Conservation (phyloP, 2,888 invertebrate genomes). For the Acronicta aceris region DNA sequence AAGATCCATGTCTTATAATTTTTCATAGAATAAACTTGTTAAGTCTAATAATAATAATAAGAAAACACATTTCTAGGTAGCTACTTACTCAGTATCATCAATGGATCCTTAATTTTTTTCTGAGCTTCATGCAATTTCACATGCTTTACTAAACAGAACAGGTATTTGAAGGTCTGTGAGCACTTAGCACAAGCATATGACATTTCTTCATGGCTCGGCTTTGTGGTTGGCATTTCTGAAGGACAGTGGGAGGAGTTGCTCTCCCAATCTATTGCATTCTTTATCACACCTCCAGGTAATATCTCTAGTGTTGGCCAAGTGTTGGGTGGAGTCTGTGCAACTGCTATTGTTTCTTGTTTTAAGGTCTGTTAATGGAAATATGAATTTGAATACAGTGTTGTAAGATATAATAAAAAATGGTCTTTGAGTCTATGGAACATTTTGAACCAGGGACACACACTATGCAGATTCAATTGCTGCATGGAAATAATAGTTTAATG, state of each 20-base stretch:
- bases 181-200: constrained; percentile 84
- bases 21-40: no score
- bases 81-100: constrained; percentile 63
- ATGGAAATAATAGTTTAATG: no score
- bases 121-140: constrained; percentile 79
- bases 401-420: no score
- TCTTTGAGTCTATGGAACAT: no score
- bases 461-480: no score
- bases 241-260: constrained; percentile 28
- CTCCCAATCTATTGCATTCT: constrained; percentile 69
- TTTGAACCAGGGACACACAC: no score
- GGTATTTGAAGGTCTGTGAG: constrained; percentile 74
- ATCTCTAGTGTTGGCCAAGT: constrained; percentile 85
- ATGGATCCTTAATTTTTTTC: constrained; percentile 52
- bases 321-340: constrained; percentile 58
- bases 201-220: constrained; percentile 61
- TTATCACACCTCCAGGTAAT: constrained; percentile 82
- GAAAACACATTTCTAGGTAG: no score
- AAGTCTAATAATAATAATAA: no score
- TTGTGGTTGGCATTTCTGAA: constrained; percentile 19
- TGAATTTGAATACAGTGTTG: not conserved
- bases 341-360: constrained; percentile 33
- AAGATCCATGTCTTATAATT: no score
- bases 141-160: constrained; percentile 79
- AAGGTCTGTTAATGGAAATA: constrained; percentile 18